These are phyloP conservation scores for Caenorhabditis sp. DNA, from an alignment of 2,888 invertebrate genomes.

Conservation along the genomic window DNA sequence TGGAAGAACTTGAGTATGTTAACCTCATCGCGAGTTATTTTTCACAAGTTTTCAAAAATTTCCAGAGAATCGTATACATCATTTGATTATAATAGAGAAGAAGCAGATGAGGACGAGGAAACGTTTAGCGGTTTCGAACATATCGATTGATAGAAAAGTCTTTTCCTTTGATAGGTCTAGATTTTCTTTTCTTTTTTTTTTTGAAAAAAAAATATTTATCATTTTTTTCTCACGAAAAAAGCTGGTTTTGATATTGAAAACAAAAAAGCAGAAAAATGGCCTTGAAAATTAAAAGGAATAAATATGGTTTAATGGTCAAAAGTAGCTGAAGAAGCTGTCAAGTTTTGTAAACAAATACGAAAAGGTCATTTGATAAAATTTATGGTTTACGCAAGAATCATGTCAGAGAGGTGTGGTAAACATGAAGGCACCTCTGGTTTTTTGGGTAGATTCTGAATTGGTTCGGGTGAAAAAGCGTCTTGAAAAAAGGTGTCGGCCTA, in stretches of 20 bases:
- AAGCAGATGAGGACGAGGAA: not conserved
- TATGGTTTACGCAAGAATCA: too few species aligned
- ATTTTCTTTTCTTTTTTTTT: conserved; percentile 1
- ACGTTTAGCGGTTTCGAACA: not conserved
- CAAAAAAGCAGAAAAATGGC: not conserved
- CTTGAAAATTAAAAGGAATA: too few species aligned
- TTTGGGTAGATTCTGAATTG: too few species aligned
- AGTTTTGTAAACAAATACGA: too few species aligned
- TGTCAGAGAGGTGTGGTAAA: too few species aligned
- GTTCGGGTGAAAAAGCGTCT: too few species aligned
- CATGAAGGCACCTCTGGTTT: too few species aligned
- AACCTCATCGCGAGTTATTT: not conserved
- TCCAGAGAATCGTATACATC: not conserved
- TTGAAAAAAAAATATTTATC: not conserved
- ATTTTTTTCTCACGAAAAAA: not conserved
- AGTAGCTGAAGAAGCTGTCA: too few species aligned
- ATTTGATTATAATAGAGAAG: not conserved
- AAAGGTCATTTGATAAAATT: too few species aligned
- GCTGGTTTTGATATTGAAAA: not conserved
- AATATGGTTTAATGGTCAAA: too few species aligned
- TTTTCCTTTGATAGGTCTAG: too few species aligned
- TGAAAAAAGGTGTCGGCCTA: too few species aligned
- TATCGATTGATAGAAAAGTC: not conserved
- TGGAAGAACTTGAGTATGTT: conserved; percentile 6
- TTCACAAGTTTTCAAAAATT: not conserved